These are phyloP conservation scores for Megalops atlanticus DNA, from an alignment of 2,113 vertebrate species.

Conservation along the genomic window DNA sequence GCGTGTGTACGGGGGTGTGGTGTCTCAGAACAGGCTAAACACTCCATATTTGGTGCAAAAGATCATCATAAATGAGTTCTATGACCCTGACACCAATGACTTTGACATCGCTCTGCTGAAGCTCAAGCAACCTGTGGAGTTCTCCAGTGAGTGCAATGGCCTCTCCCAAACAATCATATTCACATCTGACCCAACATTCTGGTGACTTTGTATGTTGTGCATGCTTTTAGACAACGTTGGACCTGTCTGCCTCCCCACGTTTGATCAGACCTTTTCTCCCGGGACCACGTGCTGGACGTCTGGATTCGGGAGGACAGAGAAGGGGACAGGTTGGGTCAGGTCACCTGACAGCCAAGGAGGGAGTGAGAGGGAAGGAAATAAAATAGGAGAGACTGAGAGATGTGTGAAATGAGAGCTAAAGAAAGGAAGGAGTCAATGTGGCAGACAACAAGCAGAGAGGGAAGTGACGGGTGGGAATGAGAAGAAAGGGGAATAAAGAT, in stretches of 20 bases:
- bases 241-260: constrained; percentile 82
- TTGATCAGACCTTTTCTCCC: constrained; percentile 67
- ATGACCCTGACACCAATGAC: constrained; percentile 70
- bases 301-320: constrained; percentile 78
- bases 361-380: neutral
- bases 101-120: constrained; percentile 82
- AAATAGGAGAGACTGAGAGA: neutral
- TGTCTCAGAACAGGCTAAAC: constrained; percentile 62
- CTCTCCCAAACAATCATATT: too few relatives aligned
- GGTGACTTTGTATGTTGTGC: constrained; percentile 20
- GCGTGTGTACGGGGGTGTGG: constrained; percentile 75
- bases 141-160: constrained; percentile 68
- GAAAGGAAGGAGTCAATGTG: neutral
- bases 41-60: constrained; percentile 62
- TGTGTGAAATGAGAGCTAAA: too few relatives aligned
- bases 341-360: neutral
- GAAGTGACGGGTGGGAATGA: too few relatives aligned
- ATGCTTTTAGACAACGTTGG: constrained; percentile 71
- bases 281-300: constrained; percentile 81
- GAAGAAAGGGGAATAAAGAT: too few relatives aligned
- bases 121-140: constrained; percentile 67
- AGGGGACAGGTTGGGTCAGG: constrained; percentile 44
- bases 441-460: too few relatives aligned
- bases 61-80: constrained; percentile 81
- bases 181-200: too few relatives aligned